Conservation (phyloP, 1,140 invertebrate genomes). For the Nasonia giraulti region DNA sequence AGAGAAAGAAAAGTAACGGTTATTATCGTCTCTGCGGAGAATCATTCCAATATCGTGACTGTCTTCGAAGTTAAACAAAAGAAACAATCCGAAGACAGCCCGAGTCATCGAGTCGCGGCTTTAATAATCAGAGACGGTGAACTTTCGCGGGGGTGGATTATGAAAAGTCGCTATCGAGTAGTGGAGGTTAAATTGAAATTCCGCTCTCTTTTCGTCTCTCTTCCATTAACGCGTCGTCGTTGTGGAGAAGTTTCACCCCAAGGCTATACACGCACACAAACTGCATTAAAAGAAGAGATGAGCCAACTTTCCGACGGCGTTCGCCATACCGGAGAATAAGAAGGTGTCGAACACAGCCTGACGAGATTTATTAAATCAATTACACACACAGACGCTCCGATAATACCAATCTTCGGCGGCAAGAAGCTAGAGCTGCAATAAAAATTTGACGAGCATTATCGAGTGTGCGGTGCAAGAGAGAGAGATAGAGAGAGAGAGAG, state of each 20-base stretch:
- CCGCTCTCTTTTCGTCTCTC: slow-evolving; percentile 8
- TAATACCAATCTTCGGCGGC: too few species aligned
- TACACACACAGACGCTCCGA: not conserved
- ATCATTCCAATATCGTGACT: too few species aligned
- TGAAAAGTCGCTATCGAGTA: not conserved
- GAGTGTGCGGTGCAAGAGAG: not conserved
- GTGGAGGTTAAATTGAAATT: not conserved
- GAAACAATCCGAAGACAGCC: too few species aligned
- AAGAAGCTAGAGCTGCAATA: slow-evolving; percentile 25
- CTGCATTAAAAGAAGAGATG: not conserved
- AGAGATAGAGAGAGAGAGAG: too few species aligned
- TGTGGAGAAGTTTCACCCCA: not conserved
- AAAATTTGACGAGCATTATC: slow-evolving; percentile 27
- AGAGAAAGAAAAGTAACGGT: not conserved
- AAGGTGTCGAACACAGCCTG: not conserved
- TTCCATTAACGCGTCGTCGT: slow-evolving; percentile 1
- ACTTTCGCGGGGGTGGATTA: not conserved
- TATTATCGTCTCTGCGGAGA: too few species aligned
- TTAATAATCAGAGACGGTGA: slow-evolving; percentile 11
- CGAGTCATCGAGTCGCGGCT: too few species aligned
- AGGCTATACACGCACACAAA: not conserved
- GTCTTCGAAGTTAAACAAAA: too few species aligned
- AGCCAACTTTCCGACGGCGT: not conserved
- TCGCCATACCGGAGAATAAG: not conserved
- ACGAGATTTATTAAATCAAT: slow-evolving; percentile 41